These are phyloP conservation scores for pig (Sus scrofa) DNA, from an alignment of 2,113 vertebrate genomes.

Conservation along the genomic window DNA sequence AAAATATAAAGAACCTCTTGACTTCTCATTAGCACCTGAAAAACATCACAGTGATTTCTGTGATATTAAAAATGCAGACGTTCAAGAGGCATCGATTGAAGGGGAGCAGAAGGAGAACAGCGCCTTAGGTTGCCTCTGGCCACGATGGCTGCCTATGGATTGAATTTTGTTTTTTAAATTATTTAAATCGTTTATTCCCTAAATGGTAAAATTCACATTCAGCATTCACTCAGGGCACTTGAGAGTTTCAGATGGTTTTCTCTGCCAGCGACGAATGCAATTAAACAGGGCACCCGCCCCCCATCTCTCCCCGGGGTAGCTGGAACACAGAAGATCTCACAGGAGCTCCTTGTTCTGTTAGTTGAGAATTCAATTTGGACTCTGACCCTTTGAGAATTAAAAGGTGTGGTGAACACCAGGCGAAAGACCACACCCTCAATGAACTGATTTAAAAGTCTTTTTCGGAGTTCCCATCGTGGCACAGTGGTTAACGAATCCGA, in stretches of 20 bases:
- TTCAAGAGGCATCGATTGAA: too few species aligned
- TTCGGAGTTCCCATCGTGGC: too few species aligned
- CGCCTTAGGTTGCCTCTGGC: neutral
- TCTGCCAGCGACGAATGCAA: rapidly evolving
- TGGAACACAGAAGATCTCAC: neutral
- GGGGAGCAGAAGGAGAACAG: too few species aligned
- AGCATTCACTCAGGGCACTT: rapidly evolving
- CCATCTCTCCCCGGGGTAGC: too few species aligned
- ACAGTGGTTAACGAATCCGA: too few species aligned
- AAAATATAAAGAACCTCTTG: neutral
- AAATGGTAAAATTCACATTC: neutral
- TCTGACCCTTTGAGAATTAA: neutral
- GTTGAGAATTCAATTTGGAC: neutral
- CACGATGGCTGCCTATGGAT: neutral
- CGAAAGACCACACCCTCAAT: rapidly evolving
- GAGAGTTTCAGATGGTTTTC: neutral
- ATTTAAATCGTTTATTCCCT: rapidly evolving
- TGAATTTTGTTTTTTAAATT: neutral
- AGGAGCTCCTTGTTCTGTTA: rapidly evolving
- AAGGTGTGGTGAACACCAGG: neutral
- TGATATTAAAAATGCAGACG: neutral
- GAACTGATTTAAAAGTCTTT: neutral
- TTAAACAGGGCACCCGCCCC: too few species aligned
- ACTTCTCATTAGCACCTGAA: neutral
- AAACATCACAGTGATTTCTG: neutral